Evolutionary conservation across 2,113 vertebrate species (phyloP).

Genomic region (Chionodraco myersi): DNA sequence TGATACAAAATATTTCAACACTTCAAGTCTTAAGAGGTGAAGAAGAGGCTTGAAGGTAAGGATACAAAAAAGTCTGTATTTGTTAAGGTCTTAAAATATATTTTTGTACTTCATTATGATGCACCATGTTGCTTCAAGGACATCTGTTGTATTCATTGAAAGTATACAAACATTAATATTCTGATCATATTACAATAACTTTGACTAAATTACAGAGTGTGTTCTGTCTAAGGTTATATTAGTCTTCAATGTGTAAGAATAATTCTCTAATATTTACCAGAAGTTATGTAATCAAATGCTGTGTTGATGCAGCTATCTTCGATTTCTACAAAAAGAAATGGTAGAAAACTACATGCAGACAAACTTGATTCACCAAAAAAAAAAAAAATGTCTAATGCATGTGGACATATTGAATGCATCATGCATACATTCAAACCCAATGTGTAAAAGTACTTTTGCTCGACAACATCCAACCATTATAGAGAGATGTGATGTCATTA

Average conservation of each 20-base stretch:
- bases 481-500: background rate
- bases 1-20: background rate
- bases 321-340: slow-evolving; percentile 2
- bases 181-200: background rate
- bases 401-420: too few species aligned
- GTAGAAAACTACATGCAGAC: background rate
- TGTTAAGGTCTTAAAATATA: background rate
- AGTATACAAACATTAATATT: background rate
- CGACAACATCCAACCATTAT: background rate
- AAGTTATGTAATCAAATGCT: background rate
- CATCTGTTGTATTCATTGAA: background rate
- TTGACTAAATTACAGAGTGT: background rate
- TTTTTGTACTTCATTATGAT: background rate
- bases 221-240: background rate
- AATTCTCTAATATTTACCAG: slow-evolving; percentile 1
- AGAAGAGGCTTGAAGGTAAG: slow-evolving; percentile 31
- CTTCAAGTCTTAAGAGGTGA: background rate
- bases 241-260: slow-evolving; percentile 8
- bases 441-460: too few species aligned
- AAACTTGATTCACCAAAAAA: background rate
- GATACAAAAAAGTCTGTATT: background rate
- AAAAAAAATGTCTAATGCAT: too few species aligned
- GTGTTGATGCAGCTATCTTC: background rate
- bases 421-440: too few species aligned
- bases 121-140: slow-evolving; percentile 1